Conservation (phyloP, 2,797 vertebrate genomes). For the Pseudotriccus pelzelni region DNA sequence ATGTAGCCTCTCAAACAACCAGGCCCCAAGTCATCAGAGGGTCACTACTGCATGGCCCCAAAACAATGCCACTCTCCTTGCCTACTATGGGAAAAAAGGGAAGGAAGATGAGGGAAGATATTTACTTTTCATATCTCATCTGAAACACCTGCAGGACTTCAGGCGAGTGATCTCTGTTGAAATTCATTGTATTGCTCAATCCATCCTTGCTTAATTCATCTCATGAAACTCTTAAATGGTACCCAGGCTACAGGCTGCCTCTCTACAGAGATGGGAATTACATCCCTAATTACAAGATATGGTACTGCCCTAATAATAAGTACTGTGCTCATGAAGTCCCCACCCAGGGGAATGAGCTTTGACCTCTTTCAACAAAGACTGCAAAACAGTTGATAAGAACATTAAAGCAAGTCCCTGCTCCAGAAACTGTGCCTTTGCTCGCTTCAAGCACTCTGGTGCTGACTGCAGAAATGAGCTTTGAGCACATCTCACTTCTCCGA, state of each 20-base stretch:
- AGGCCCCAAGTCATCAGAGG: background rate
- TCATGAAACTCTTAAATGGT: constrained; percentile 41
- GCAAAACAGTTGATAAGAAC: constrained; percentile 51
- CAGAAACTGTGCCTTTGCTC: background rate
- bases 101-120: background rate
- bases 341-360: constrained; percentile 45
- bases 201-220: constrained; percentile 48
- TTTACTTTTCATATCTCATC: background rate
- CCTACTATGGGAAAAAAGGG: background rate
- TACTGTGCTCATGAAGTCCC: constrained; percentile 26
- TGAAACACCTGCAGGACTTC: constrained; percentile 46
- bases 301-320: constrained; percentile 44
- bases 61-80: background rate
- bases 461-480: background rate
- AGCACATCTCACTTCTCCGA: background rate
- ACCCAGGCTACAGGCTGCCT: constrained; percentile 30
- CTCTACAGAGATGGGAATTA: constrained; percentile 58
- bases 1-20: background rate
- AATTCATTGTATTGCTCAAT: constrained; percentile 35
- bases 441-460: background rate
- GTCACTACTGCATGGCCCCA: background rate
- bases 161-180: background rate
- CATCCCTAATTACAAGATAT: constrained; percentile 55
- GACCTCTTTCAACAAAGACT: constrained; percentile 54
- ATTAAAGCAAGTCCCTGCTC: constrained; percentile 34